Base-by-base conservation (phyloP, 2,888 invertebrate genomes). In the Pardosa pseudoannulata region DNA sequence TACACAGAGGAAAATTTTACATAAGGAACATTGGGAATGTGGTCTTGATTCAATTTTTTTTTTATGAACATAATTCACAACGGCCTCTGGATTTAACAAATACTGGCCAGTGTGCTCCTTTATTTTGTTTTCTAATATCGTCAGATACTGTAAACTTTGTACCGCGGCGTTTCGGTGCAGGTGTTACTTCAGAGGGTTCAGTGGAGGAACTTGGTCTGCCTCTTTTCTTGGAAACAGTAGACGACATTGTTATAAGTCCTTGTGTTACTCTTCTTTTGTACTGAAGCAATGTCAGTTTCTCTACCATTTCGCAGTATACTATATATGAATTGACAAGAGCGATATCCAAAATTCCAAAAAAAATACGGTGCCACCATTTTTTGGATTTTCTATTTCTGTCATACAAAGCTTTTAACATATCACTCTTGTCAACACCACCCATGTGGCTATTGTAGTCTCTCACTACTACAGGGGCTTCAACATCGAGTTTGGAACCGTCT, bases 391-490 rank as follows among this genome's bases (percentile, higher is more conserved):
- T 62, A 9, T 28, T 13, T 28, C 62, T 23, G 62, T 23, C 62
- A 62, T 62, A 62, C 27, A 62, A 41, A 23, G 68, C 46, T 31
- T 27, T 23, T 50, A 78, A 50, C 70, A 68, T 68, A 9, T 68
- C 68, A 32, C 19, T 13, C 19, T 76, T 67, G 67, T 76, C 76
- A 27, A 76, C 46, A n/a, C 67, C 76, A 11, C 67, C 67, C 46
- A 67, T 76, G 5, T 19, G 19, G 3, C 3, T 5, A 5, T 50
- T 50, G 50, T 50, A 36, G 5, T 36, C 11, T 36, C 11, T 36
- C 36, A 36, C 36, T 7, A 36, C 11, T 11, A 7, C 11, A 36
- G 36, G 36, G 11, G 11, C 11, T 5, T 5, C 6, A 7, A 36
- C 11, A 36, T 7, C 11, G 6, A 36, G 11, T 11, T 36, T 7